Evolutionary conservation across 2,797 vertebrate genomes (phyloP).

Genomic region (Lates japonicus): DNA sequence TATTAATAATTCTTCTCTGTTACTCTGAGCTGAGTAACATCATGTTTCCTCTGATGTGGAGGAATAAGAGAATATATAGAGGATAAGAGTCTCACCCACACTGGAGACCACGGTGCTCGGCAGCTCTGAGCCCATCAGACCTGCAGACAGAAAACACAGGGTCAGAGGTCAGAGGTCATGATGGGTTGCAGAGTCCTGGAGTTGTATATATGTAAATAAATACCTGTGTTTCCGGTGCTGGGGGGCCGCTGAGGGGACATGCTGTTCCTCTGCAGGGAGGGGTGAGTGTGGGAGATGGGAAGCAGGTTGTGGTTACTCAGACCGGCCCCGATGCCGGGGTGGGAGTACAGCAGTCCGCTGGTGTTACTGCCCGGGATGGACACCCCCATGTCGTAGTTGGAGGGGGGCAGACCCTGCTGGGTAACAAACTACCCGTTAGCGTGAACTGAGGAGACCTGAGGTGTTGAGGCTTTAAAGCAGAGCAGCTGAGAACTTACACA

Average conservation of each 20-base stretch:
- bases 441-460: no score
- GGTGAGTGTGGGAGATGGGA: constrained; percentile 87
- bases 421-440: neutral
- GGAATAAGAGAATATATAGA: no score
- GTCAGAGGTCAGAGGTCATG: neutral
- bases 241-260: constrained; percentile 94
- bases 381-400: constrained; percentile 95
- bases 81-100: constrained; percentile 89
- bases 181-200: no score
- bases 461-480: neutral
- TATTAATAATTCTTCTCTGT: no score
- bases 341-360: constrained; percentile 93
- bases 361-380: constrained; percentile 90
- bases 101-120: constrained; percentile 91
- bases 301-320: constrained; percentile 92
- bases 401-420: constrained; percentile 91
- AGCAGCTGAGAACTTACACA: constrained; percentile 90
- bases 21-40: no score
- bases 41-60: no score
- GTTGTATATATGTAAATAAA: neutral
- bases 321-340: constrained; percentile 89
- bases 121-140: constrained; percentile 94
- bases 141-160: constrained; percentile 68
- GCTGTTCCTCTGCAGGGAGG: constrained; percentile 94
- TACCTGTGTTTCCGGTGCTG: constrained; percentile 87